Evolutionary conservation across 2,113 vertebrate species (phyloP).

Genomic region (Peromyscus maniculatus): DNA sequence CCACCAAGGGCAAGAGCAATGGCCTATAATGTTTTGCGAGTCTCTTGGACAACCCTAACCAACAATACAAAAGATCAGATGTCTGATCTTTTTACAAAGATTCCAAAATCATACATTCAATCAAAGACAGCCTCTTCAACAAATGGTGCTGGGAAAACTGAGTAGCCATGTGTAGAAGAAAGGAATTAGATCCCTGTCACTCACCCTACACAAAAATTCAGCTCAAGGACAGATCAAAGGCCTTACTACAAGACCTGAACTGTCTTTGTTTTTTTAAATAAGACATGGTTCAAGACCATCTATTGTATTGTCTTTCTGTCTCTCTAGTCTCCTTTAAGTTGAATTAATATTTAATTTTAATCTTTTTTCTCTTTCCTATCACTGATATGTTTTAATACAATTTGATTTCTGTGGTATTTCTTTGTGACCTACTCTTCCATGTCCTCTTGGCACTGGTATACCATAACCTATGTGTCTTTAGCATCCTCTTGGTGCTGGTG

Average conservation of each 20-base stretch:
- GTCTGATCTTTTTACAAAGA: neutral
- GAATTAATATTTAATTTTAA: conserved; percentile 37
- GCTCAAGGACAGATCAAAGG: neutral
- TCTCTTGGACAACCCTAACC: neutral
- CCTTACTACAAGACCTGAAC: neutral
- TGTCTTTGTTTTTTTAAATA: neutral
- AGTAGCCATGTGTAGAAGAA: neutral
- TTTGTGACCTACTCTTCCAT: neutral
- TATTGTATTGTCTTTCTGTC: neutral
- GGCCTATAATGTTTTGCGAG: neutral
- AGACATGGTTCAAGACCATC: neutral
- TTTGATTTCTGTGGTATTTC: neutral
- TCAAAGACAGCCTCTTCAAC: neutral
- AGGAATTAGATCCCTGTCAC: neutral
- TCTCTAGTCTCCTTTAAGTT: neutral
- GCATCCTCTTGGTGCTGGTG: neutral
- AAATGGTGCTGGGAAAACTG: neutral
- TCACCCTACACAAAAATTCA: neutral
- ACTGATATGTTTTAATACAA: neutral
- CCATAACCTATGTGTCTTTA: neutral
- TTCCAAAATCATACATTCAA: neutral
- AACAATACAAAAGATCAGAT: neutral
- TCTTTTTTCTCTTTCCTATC: neutral
- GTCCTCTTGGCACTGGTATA: neutral
- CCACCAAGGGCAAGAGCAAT: neutral